Base-by-base conservation (phyloP, 2,888 invertebrate genomes). In the Agrochola macilenta region DNA sequence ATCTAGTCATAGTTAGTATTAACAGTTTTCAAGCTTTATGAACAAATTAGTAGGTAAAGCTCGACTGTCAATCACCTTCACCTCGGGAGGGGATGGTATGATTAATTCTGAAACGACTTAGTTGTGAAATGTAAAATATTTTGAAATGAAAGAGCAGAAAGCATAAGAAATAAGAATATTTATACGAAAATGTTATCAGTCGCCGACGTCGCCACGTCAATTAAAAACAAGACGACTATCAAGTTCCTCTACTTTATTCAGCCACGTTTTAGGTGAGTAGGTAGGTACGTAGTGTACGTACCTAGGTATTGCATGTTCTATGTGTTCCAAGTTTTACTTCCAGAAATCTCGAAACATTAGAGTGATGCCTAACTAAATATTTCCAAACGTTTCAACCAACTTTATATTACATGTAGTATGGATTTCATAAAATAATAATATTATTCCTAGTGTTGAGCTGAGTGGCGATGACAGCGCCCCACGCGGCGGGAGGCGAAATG, bases 381-480 rank as follows among this genome's bases (percentile, higher is more conserved):
- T 77, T 39, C 65, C 60, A 35, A 68, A 23, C 60, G 26, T 77
- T 75, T 68, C 52, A 83, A 83, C 75, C 76, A 76, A 57, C 73
- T 82, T 70, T 74, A 81, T 58, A 54, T 80, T 79, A 78, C 61
- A 20, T 85, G 73, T 76, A 80, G 73, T 76, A 80, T 86, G 77
- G 76, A 86, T 87, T 87, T 87, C 87, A 90, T 90, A 88, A 76
- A 78, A 89, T 86, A 86, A 87, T 90, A 90, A 87, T 89, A 82
- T 88, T 91, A 90, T 90, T 90, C 83, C 81, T 91, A 92, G 91
- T 91, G 90, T 91, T 89, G 86, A 78, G 75, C 84, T 87, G 94
- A 92, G 92, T 95, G 95, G 92, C 91, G 92, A 92, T 92, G 96
- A 95, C 96, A 95, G 94, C 93, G 92, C 91, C 91, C 88, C 92